Percentiles rank a stretch among this genome's conserved stretches.
Evolutionary conservation across 1,140 invertebrate genomes (phyloP).

Genomic region (Drosophila neocordata): DNA sequence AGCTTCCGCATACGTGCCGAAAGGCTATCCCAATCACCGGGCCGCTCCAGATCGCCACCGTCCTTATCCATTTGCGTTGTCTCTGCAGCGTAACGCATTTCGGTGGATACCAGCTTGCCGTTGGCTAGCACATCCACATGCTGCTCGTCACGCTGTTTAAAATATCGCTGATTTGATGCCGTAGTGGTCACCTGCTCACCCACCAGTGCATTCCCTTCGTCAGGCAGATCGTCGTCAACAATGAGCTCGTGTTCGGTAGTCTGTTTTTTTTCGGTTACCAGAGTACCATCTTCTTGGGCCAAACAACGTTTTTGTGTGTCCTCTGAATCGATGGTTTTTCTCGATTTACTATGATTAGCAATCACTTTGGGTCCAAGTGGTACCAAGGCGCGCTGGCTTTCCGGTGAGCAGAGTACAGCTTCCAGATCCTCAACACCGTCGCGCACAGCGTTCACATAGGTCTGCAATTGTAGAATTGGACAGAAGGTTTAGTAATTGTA

Average conservation of each 20-base stretch:
- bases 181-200: conserved; percentile 67
- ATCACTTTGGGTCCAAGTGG: conserved; percentile 88
- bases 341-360: conserved; percentile 89
- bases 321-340: conserved; percentile 92
- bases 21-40: conserved; percentile 89
- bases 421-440: conserved; percentile 87
- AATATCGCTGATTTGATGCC: conserved; percentile 80
- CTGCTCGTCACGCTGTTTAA: conserved; percentile 87
- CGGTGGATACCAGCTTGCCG: conserved; percentile 88
- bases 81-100: conserved; percentile 90
- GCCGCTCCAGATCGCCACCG: conserved; percentile 85
- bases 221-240: conserved; percentile 88
- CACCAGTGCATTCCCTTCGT: conserved; percentile 84
- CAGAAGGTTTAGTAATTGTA: conserved; percentile 5
- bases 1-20: conserved; percentile 88
- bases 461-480: conserved; percentile 83
- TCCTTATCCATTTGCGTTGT: conserved; percentile 89
- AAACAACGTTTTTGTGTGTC: conserved; percentile 88
- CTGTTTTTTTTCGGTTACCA: conserved; percentile 91
- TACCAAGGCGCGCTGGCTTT: conserved; percentile 84
- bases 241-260: conserved; percentile 93
- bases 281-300: conserved; percentile 89
- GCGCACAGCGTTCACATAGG: conserved; percentile 88
- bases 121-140: conserved; percentile 90
- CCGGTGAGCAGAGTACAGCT: conserved; percentile 85